phyloP scores from a whole-genome alignment of 2,113 vertebrate genomes.

The Narcine bancroftii region DNA sequence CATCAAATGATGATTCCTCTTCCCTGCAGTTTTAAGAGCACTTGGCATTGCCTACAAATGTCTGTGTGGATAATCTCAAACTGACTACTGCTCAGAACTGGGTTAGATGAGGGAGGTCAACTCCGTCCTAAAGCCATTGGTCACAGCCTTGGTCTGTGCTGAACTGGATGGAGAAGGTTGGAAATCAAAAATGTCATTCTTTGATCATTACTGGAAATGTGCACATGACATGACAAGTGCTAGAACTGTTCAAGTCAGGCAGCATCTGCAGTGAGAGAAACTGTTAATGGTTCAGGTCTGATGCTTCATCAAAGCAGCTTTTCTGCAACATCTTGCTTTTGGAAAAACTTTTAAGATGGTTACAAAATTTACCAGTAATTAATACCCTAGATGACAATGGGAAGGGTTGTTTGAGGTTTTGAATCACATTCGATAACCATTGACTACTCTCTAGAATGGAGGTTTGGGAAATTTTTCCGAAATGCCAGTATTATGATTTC shows the following conservation, averaged over 20 bases:
- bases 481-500: conserved; percentile 21
- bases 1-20: neutral
- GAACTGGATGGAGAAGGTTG: neutral
- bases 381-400: neutral
- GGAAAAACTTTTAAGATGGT: no score
- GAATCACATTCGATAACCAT: neutral
- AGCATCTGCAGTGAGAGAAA: no score
- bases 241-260: no score
- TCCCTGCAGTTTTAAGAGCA: neutral
- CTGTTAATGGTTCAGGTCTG: neutral
- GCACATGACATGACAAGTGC: neutral
- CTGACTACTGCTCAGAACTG: neutral
- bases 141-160: neutral
- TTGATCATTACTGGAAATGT: neutral
- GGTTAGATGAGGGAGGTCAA: neutral
- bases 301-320: neutral
- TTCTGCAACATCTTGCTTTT: no score
- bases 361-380: neutral
- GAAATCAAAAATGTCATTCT: neutral
- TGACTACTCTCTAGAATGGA: neutral
- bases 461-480: neutral
- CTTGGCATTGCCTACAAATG: neutral
- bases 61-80: no score
- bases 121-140: neutral
- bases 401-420: neutral